Evolutionary conservation across 2,113 vertebrate species (phyloP).

Genomic region (human (Homo sapiens)): DNA sequence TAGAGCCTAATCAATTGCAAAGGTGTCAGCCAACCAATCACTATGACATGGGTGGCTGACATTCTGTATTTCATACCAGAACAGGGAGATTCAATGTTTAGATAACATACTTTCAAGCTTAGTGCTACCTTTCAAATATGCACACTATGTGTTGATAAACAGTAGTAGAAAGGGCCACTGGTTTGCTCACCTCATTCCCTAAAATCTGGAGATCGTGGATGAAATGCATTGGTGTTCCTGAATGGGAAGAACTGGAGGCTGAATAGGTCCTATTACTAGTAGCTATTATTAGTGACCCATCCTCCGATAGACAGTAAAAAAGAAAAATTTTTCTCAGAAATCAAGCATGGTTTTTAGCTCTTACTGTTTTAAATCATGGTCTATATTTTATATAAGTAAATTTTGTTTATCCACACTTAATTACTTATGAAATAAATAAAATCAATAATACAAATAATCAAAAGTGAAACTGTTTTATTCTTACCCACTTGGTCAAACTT

Average conservation of each 20-base stretch:
- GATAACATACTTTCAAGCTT: not conserved
- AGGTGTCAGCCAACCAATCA: not conserved
- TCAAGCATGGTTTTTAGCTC: not conserved
- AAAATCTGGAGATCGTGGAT: not conserved
- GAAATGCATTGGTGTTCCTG: not conserved
- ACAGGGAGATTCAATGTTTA: not conserved
- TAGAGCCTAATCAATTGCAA: not conserved
- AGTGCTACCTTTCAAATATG: not conserved
- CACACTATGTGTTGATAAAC: not conserved
- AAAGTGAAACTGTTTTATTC: not conserved
- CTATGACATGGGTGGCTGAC: not conserved
- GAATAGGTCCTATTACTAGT: not conserved
- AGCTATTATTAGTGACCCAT: not conserved
- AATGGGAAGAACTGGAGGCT: not conserved
- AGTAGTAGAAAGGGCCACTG: not conserved
- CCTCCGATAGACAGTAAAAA: not conserved
- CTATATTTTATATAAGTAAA: not conserved
- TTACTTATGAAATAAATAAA: not conserved
- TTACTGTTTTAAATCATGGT: not conserved
- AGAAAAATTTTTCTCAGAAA: conserved; percentile 6
- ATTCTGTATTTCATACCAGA: not conserved
- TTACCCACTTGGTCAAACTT: not conserved
- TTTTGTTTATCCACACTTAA: not conserved
- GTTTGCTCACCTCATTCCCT: not conserved
- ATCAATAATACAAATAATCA: not conserved